Evolutionary conservation across 1,140 invertebrate genomes (phyloP), one percentile per base, ranked within the genome.

Genomic region (Vanessa atalanta): DNA sequence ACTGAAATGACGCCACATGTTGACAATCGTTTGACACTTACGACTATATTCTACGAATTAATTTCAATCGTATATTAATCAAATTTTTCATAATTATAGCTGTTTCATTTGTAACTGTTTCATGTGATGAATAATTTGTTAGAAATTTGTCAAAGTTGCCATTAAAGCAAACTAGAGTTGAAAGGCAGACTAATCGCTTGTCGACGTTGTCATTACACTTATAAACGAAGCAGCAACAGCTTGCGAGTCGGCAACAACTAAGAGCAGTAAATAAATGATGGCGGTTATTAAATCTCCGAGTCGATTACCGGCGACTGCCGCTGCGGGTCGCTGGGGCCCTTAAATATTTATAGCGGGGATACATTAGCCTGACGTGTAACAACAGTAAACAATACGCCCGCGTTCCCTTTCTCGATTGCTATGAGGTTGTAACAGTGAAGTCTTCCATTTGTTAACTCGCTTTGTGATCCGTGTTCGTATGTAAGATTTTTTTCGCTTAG

Each of bases 241-340:
- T 60, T 60, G 55, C 48, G 13, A 60, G 8, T 20, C 23, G 23
- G 55, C 55, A 60, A 53, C 51, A 53, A 53, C 51, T 53, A 60
- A 15, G 64, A 47, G 47, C 64, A 23, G 64, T 65, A 65, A 65
- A 65, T 48, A 65, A 65, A 65, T 65, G 64, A 65, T 65, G 55
- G 55, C 23, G 16, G 64, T 65, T 65, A 65, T 65, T 65, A 65
- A 65, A 65, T 65, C 64, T 60, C 11, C 47, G 64, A 65, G 4
- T 14, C 64, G 64, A 65, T 65, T 26, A 50, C 47, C 64, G 43
- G 0, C 64, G 23, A 65, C 64, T 31, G 23, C 23, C 23, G 23
- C 7, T 0, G 55, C 4, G 20, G 20, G 55, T 26, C 55, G 23
- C 55, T 13, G 9, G 20, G 53, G 23, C 55, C 20, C 55, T 60